Evolutionary conservation across 2,888 invertebrate species (phyloP).

Genomic region (Macropis europaea): DNA sequence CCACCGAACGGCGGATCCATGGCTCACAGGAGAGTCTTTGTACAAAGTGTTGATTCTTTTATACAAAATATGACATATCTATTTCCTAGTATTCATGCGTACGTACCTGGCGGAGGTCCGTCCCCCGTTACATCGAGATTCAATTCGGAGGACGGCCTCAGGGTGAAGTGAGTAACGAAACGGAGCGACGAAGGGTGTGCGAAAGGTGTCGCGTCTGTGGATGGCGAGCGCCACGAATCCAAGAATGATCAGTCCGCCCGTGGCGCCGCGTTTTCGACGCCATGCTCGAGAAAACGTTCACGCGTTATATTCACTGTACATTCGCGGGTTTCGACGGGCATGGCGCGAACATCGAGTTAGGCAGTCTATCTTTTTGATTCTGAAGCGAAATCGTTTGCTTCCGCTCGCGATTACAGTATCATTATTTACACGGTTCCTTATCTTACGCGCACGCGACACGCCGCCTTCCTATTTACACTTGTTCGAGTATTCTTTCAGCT

Average conservation of each 20-base stretch:
- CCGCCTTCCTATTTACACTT: slow-evolving; percentile 52
- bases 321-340: slow-evolving; percentile 24
- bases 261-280: slow-evolving; percentile 34
- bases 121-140: slow-evolving; percentile 61
- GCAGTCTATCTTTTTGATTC: slow-evolving; percentile 69
- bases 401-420: slow-evolving; percentile 25
- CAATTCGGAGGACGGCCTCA: slow-evolving; percentile 10
- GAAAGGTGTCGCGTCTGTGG: slow-evolving; percentile 8
- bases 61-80: slow-evolving; percentile 72
- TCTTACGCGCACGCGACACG: slow-evolving; percentile 38
- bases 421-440: slow-evolving; percentile 69
- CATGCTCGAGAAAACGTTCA: slow-evolving; percentile 23
- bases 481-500: slow-evolving; percentile 44
- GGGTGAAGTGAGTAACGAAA: slow-evolving; percentile 20
- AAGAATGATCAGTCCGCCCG: slow-evolving; percentile 66
- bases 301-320: slow-evolving; percentile 50
- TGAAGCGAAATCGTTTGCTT: slow-evolving; percentile 31
- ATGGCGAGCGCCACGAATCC: slow-evolving; percentile 44
- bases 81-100: slow-evolving; percentile 50
- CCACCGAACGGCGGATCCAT: slow-evolving; percentile 55
- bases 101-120: slow-evolving; percentile 45
- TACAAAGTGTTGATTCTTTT: slow-evolving; percentile 72
- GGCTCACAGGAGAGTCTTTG: slow-evolving; percentile 66
- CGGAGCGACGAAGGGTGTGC: slow-evolving; percentile 1
- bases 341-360: slow-evolving; percentile 20